Conservation (phyloP, 1,140 invertebrate genomes). For the Brevipalpus yothersi region DNA sequence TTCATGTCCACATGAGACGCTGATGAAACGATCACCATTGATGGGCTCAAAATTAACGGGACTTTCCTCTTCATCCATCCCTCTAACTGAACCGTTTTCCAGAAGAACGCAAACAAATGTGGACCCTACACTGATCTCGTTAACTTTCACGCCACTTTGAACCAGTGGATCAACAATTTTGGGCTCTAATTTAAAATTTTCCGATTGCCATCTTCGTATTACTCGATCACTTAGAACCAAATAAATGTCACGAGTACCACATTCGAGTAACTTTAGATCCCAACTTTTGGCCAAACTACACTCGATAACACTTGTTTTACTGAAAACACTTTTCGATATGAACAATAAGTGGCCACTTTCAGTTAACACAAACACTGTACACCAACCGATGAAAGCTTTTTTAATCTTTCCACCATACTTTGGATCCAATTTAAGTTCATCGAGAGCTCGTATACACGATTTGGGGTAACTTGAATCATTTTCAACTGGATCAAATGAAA, state of each 20-base stretch:
- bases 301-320: background rate
- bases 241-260: background rate
- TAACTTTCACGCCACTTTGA: background rate
- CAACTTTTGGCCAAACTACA: background rate
- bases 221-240: background rate
- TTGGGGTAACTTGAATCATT: background rate
- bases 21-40: background rate
- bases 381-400: background rate
- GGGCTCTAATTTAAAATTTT: background rate
- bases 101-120: slow-evolving; percentile 4
- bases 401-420: background rate
- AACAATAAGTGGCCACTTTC: background rate
- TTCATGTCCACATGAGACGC: slow-evolving; percentile 44
- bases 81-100: slow-evolving; percentile 1
- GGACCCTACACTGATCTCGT: slow-evolving; percentile 4
- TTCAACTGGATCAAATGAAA: background rate
- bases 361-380: background rate
- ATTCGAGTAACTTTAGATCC: background rate
- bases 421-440: background rate
- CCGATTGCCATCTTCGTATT: background rate
- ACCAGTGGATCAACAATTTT: background rate
- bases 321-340: background rate
- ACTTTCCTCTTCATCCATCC: background rate
- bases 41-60: background rate
- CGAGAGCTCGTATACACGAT: background rate